Percentiles rank a stretch among this genome's conserved stretches.
Evolutionary conservation across 2,888 invertebrate genomes (phyloP).

Genomic region (Rhimphoctona megacephalus): DNA sequence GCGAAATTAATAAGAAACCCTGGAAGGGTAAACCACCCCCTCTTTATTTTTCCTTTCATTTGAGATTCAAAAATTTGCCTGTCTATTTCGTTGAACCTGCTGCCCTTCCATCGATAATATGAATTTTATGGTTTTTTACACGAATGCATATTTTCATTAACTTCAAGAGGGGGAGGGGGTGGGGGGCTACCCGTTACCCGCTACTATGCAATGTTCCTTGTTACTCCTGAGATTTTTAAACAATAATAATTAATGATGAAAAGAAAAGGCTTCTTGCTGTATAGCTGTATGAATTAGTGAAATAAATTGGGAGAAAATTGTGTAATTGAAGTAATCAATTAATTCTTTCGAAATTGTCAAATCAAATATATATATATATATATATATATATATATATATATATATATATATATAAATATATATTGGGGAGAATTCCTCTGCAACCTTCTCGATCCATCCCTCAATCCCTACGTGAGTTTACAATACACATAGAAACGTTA

Average conservation of each 20-base stretch:
- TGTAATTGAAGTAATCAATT: neutral
- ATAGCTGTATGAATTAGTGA: neutral
- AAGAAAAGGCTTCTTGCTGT: neutral
- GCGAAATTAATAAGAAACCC: too few species aligned
- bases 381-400: slow-evolving; percentile 13
- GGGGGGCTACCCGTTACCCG: too few species aligned
- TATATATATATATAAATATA: slow-evolving; percentile 14
- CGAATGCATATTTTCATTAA: too few species aligned
- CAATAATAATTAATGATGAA: neutral
- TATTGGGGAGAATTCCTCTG: slow-evolving; percentile 36
- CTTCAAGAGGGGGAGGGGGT: too few species aligned
- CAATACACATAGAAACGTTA: slow-evolving; percentile 27
- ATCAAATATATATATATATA: neutral
- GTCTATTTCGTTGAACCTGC: too few species aligned
- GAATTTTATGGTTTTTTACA: too few species aligned
- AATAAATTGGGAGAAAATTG: neutral
- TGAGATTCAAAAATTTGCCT: too few species aligned
- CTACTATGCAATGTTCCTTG: too few species aligned
- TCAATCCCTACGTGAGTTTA: slow-evolving; percentile 52
- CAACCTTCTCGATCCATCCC: slow-evolving; percentile 41
- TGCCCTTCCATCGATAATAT: too few species aligned
- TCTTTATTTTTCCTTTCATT: too few species aligned
- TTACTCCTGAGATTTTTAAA: neutral
- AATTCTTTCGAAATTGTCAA: neutral
- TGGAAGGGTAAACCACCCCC: too few species aligned